Evolutionary conservation across 35 echinoderm and acorn worm species (phyloP).

Genomic region (Apostichopus californicus): DNA sequence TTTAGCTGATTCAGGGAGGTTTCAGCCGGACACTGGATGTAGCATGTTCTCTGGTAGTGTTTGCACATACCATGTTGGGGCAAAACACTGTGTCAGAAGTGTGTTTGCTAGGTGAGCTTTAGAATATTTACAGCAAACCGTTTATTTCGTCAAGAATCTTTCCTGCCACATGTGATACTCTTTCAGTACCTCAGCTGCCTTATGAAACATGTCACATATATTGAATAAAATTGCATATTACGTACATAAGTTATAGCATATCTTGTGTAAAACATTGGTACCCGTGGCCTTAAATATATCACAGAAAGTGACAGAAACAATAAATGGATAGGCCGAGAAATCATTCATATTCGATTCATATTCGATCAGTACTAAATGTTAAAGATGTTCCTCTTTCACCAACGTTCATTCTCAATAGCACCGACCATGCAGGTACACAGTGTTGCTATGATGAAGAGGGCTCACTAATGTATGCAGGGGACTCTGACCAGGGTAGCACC

Average conservation of each 20-base stretch:
- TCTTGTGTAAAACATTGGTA: too few relatives aligned
- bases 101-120: conserved; percentile 44
- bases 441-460: conserved; percentile 47
- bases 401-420: not conserved
- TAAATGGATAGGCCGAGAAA: too few relatives aligned
- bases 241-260: too few relatives aligned
- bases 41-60: conserved; percentile 64
- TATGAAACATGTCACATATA: too few relatives aligned
- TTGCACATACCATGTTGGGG: conserved; percentile 53
- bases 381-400: not conserved
- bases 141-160: too few relatives aligned
- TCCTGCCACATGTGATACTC: too few relatives aligned
- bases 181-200: too few relatives aligned
- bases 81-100: conserved; percentile 61
- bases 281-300: too few relatives aligned
- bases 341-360: too few relatives aligned
- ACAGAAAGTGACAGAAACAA: too few relatives aligned
- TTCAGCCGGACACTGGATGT: conserved; percentile 60
- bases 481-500: conserved; percentile 50
- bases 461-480: conserved; percentile 37
- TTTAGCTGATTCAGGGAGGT: conserved; percentile 52
- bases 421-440: conserved; percentile 45
- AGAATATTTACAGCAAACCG: too few relatives aligned
- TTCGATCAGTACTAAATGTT: not conserved
- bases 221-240: too few relatives aligned